Base-by-base conservation (phyloP, 2,888 invertebrate species). In the Oxycera nigricornis region DNA sequence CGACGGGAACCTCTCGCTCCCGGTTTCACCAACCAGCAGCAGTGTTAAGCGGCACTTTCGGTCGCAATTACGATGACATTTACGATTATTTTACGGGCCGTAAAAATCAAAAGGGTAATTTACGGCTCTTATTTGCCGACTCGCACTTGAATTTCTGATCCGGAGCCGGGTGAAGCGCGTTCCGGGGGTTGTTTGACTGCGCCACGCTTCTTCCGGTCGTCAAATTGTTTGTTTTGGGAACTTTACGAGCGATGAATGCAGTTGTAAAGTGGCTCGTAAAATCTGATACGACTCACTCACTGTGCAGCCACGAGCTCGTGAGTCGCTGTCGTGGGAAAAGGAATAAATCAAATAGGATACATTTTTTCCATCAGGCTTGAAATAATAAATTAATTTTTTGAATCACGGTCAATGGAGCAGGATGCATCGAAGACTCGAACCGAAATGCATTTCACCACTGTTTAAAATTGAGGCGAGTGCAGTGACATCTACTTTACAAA, bases 81-180 rank as follows among this genome's bases (percentile, higher is more conserved):
- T 78, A 78, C 77, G 78, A 85, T 84, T 83, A 85, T 85, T 85
- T 85, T 84, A 84, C 83, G 82, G 82, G 80, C 83, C 83, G 81
- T 85, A 84, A 85, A 84, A 85, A 84, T 85, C 83, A 85, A 84
- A 84, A 85, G 73, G 77, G 77, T 82, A 82, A 83, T 83, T 83
- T 83, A 83, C 82, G 80, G 81, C 81, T 74, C 74, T 46, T 52
- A 50, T 30, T 55, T 31, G 46, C 31, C 70, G 50, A 31, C 31
- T 31, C 30, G 62, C 30, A 59, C 59, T 59, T 2, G 59, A 30
- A 28, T n/a, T 59, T 30, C 4, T 6, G 50, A n/a, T n/a, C 17
- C 9, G 6, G 57, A 57, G 9, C 4, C 9, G 4, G 57, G 26
- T 9, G 17, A 31, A 17, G 30, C n/a, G 39, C 24, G 65, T n/a